A percentile compares a stretch with the other conserved stretches of the same genome.
These are phyloP conservation scores for Chrysemys picta DNA, from an alignment of 2,113 vertebrate species.

Conservation along the genomic window DNA sequence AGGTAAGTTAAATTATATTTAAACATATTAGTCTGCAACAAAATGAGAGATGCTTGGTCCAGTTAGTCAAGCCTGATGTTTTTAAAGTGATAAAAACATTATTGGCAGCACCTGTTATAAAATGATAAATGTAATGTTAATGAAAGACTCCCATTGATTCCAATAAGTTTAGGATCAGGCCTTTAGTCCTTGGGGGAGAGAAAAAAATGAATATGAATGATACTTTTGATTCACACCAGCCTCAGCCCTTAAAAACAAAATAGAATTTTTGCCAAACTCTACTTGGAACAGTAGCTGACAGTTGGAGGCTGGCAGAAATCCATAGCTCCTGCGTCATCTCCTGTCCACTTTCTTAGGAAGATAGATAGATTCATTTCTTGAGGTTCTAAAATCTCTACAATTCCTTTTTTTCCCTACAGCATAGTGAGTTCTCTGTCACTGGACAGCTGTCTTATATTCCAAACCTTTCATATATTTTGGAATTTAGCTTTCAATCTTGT, in stretches of 20 bases:
- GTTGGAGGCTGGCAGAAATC: not conserved
- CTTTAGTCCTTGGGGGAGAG: not conserved
- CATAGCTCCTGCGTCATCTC: not conserved
- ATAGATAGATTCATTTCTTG: not conserved
- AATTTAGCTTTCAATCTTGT: not conserved
- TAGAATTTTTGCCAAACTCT: not conserved
- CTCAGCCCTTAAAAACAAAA: not conserved
- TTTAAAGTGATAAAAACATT: not conserved
- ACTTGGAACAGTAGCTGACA: not conserved
- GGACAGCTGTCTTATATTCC: not conserved
- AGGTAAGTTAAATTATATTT: not conserved
- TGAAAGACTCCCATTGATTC: not conserved
- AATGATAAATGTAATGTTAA: not conserved
- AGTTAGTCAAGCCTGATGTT: not conserved
- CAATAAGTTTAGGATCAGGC: not conserved
- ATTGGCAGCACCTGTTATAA: not conserved
- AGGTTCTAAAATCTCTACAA: not conserved
- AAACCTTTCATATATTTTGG: not conserved
- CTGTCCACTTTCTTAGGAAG: not conserved
- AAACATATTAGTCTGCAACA: accelerated
- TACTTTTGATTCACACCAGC: not conserved
- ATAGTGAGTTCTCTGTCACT: not conserved
- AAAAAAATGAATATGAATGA: not conserved
- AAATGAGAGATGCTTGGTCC: not conserved
- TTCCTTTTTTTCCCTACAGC: not conserved